Evolutionary conservation across 1,140 invertebrate species (phyloP).

Genomic region (Drosophila bocqueti): DNA sequence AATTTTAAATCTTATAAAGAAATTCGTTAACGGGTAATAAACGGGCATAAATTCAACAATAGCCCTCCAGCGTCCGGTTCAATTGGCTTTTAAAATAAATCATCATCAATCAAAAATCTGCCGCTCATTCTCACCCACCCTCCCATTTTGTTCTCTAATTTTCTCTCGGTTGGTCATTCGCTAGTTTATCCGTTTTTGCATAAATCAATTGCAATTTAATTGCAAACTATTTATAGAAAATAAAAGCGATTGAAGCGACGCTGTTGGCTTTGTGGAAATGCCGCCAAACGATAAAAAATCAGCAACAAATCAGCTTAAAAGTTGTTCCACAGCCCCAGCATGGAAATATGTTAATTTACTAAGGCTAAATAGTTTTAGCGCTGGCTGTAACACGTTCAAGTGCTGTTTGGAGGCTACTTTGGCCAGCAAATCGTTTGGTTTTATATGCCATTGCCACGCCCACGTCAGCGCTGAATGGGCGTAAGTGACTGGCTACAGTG

Average conservation of each 20-base stretch:
- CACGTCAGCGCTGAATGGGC: slow-evolving; percentile 38
- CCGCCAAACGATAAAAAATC: slow-evolving; percentile 71
- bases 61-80: neutral
- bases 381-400: slow-evolving; percentile 26
- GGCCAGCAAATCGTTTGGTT: slow-evolving; percentile 34
- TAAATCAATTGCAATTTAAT: slow-evolving; percentile 62
- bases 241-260: slow-evolving; percentile 24
- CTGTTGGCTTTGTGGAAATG: slow-evolving; percentile 62
- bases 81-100: slow-evolving; percentile 19
- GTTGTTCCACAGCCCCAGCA: slow-evolving; percentile 12
- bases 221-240: slow-evolving; percentile 62
- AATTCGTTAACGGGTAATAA: no score
- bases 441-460: slow-evolving; percentile 57
- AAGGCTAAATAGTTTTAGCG: slow-evolving; percentile 28
- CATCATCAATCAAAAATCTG: slow-evolving; percentile 27
- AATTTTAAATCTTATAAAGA: slow-evolving; percentile 1
- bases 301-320: slow-evolving; percentile 55
- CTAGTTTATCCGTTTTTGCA: slow-evolving; percentile 38
- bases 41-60: neutral
- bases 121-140: neutral
- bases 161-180: neutral
- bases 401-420: slow-evolving; percentile 36
- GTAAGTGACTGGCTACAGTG: slow-evolving; percentile 27
- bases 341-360: slow-evolving; percentile 40
- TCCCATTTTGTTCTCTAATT: slow-evolving; percentile 3